Evolutionary conservation across 2,113 vertebrate genomes (phyloP).

Genomic region (Aptenodytes patagonicus): DNA sequence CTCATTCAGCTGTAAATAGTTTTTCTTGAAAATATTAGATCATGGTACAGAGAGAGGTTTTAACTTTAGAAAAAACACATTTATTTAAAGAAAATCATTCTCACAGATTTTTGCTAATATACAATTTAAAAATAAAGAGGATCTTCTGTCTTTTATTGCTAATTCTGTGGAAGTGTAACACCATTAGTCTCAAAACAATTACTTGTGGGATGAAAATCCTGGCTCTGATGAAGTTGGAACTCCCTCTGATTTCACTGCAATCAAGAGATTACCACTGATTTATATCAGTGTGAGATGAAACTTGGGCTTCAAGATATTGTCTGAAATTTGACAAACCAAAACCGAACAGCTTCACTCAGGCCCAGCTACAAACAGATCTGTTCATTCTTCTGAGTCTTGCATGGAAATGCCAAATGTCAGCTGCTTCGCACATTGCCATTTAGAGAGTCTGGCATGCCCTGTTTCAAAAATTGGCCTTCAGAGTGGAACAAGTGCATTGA

Average conservation of each 20-base stretch:
- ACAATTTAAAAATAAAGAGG: background rate
- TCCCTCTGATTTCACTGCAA: background rate
- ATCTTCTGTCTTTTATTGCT: background rate
- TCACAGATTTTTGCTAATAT: background rate
- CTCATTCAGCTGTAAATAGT: background rate
- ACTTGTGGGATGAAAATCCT: background rate
- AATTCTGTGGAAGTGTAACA: background rate
- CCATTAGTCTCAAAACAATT: background rate
- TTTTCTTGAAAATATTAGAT: background rate
- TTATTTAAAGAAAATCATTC: background rate
- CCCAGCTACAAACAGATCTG: background rate
- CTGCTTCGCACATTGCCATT: background rate
- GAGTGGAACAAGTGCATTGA: background rate
- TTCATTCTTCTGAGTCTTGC: background rate
- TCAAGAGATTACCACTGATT: background rate
- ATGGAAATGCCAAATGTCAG: background rate
- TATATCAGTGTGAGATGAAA: background rate
- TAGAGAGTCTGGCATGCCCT: background rate
- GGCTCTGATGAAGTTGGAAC: background rate
- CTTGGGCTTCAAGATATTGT: background rate
- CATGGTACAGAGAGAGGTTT: background rate
- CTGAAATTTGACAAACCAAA: slow-evolving; percentile 9
- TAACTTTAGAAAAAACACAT: background rate
- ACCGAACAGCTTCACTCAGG: background rate
- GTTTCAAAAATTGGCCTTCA: background rate